A percentile compares a stretch with the other conserved stretches of the same genome.
Conservation (phyloP, 2,113 vertebrate genomes). For the Grus americana region DNA sequence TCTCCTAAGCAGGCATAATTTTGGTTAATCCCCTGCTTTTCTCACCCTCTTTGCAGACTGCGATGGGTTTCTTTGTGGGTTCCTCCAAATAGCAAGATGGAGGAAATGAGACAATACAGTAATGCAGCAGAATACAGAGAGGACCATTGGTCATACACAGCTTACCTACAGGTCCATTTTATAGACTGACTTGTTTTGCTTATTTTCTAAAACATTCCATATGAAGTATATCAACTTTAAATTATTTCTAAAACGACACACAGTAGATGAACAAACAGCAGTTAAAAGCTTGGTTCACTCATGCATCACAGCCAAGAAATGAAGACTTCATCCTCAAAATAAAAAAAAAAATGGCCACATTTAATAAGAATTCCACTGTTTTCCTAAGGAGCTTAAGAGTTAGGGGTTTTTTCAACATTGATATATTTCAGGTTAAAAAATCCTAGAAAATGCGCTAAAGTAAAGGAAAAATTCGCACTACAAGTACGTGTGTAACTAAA, state of each 20-base stretch:
- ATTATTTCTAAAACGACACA: neutral
- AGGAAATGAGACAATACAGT: neutral
- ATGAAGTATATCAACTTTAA: neutral
- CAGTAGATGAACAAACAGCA: neutral
- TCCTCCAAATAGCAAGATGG: neutral
- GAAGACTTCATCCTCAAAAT: neutral
- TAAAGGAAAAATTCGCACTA: neutral
- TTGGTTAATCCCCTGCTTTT: neutral
- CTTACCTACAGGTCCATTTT: neutral
- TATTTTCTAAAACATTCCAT: neutral
- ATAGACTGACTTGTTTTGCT: neutral
- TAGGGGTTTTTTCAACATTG: accelerated
- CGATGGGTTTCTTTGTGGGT: neutral
- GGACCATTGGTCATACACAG: neutral
- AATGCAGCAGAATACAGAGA: neutral
- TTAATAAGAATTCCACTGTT: neutral
- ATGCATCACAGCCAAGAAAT: neutral
- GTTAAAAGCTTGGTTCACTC: neutral
- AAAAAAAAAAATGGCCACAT: neutral
- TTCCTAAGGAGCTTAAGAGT: neutral
- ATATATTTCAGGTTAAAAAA: neutral
- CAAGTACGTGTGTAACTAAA: neutral
- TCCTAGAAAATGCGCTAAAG: neutral
- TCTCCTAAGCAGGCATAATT: neutral
- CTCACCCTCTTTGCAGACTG: neutral